A percentile compares a stretch with the other conserved stretches of the same genome.
Conservation (phyloP, 2,113 vertebrate genomes). For the Bubo scandiacus region DNA sequence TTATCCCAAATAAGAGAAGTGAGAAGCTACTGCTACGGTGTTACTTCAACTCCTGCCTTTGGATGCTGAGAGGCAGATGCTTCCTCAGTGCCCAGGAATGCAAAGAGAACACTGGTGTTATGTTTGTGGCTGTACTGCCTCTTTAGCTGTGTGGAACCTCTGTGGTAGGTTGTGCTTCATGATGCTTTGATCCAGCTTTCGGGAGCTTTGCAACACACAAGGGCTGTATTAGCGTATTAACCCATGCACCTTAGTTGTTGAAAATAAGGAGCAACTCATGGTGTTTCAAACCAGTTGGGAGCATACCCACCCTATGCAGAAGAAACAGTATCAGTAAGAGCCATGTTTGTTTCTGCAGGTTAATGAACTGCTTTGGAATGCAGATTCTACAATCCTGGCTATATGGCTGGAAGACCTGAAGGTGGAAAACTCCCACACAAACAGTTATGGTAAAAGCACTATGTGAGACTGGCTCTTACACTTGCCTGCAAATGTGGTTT, state of each 20-base stretch:
- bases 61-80: neutral
- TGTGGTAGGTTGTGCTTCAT: neutral
- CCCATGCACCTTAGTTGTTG: rapidly evolving
- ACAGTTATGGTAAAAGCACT: slow-evolving; percentile 77
- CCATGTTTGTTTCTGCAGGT: slow-evolving; percentile 73
- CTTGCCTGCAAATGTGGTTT: neutral
- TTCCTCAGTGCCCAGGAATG: neutral
- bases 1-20: neutral
- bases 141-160: neutral
- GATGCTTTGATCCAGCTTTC: neutral
- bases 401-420: slow-evolving; percentile 88
- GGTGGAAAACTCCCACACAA: slow-evolving; percentile 55
- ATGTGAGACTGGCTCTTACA: rapidly evolving
- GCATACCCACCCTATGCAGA: neutral
- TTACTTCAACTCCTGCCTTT: neutral
- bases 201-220: rapidly evolving
- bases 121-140: neutral
- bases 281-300: neutral
- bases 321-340: neutral
- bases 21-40: neutral
- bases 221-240: neutral
- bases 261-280: neutral
- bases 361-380: slow-evolving; percentile 92
- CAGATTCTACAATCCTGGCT: slow-evolving; percentile 87
- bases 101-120: neutral